Conservation (phyloP, 2,888 invertebrate genomes). For the Metallyticus violacea region DNA sequence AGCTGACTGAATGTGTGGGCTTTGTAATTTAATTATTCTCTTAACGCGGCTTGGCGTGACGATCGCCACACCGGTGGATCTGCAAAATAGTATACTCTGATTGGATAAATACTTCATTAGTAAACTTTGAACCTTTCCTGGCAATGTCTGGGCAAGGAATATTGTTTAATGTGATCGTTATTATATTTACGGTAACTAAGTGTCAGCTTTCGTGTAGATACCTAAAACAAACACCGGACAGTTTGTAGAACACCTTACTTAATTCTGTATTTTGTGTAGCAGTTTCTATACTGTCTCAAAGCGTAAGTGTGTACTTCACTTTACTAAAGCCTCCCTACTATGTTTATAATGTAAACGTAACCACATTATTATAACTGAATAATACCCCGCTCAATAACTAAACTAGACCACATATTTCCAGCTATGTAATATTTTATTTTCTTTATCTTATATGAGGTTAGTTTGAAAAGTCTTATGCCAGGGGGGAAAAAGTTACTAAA, state of each 20-base stretch:
- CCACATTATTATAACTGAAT: too few species aligned
- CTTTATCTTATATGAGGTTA: too few species aligned
- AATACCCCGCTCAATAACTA: too few species aligned
- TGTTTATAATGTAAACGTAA: too few species aligned
- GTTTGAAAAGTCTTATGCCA: too few species aligned
- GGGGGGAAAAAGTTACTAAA: too few species aligned
- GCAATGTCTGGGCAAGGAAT: not conserved
- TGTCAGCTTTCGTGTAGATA: not conserved
- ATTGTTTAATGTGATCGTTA: not conserved
- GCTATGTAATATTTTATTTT: too few species aligned
- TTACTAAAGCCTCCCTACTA: too few species aligned
- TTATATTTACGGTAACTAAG: not conserved
- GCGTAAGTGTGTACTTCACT: not conserved
- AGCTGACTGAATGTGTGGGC: not conserved
- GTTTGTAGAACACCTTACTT: not conserved
- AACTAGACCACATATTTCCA: too few species aligned
- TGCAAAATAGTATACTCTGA: not conserved
- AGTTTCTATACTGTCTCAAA: not conserved
- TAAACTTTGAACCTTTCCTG: too few species aligned
- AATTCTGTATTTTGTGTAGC: not conserved
- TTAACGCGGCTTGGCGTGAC: not conserved
- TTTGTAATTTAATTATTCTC: not conserved
- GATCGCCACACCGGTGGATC: not conserved
- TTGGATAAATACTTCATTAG: not conserved
- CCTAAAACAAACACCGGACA: not conserved